Percentiles rank a stretch among this genome's conserved stretches.
phyloP scores from a whole-genome alignment of 2,797 vertebrate species.

The Danio kyathit region DNA sequence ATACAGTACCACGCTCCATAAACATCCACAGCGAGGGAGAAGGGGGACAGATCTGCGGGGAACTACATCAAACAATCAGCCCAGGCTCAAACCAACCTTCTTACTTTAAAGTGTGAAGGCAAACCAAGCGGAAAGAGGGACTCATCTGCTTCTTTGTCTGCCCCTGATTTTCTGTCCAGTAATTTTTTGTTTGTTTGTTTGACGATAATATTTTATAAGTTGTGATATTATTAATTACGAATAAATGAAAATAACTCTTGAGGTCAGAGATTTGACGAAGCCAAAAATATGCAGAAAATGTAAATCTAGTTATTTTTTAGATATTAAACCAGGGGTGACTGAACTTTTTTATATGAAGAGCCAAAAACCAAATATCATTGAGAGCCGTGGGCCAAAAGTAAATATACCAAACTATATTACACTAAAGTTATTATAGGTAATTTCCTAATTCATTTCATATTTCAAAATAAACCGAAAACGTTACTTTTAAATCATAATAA shows the following conservation, averaged over 20 bases:
- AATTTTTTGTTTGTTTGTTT: not conserved
- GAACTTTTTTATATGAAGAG: too few relatives aligned
- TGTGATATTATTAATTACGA: not conserved
- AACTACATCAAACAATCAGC: slow-evolving; percentile 72
- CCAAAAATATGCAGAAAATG: not conserved
- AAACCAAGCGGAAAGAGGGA: slow-evolving; percentile 29
- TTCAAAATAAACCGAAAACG: too few relatives aligned
- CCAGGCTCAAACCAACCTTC: slow-evolving; percentile 63
- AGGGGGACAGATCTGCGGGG: slow-evolving; percentile 68
- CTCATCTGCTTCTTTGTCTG: slow-evolving; percentile 27
- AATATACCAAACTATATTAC: too few relatives aligned
- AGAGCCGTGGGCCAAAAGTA: too few relatives aligned
- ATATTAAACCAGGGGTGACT: not conserved
- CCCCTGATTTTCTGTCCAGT: not conserved
- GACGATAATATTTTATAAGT: not conserved
- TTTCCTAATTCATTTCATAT: too few relatives aligned
- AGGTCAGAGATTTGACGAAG: not conserved
- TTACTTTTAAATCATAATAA: too few relatives aligned
- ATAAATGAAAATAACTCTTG: slow-evolving; percentile 5
- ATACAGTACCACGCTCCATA: slow-evolving; percentile 71
- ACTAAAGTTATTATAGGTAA: too few relatives aligned
- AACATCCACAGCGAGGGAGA: slow-evolving; percentile 64
- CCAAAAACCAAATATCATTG: too few relatives aligned
- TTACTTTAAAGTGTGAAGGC: slow-evolving; percentile 51
- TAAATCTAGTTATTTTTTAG: not conserved